Percentiles rank a stretch among this genome's conserved stretches.
These are phyloP conservation scores for Stegostoma tigrinum DNA, from an alignment of 2,113 vertebrate species.

Conservation along the genomic window DNA sequence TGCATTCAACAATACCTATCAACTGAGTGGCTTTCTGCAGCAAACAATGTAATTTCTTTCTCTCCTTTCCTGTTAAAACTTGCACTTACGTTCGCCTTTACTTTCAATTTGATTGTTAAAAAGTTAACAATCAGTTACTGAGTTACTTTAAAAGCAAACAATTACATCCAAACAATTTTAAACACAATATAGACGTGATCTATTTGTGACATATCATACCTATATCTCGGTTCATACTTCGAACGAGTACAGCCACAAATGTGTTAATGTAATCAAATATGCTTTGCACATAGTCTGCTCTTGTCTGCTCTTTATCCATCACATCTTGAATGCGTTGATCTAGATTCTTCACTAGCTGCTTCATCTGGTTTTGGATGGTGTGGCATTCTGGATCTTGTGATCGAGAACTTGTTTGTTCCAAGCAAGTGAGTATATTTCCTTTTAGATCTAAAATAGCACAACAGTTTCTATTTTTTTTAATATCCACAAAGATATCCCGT, in stretches of 20 bases:
- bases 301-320: slow-evolving; percentile 24
- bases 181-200: not conserved
- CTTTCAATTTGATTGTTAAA: no score
- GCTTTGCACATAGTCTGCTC: slow-evolving; percentile 63
- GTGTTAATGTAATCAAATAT: slow-evolving; percentile 78
- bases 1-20: not conserved
- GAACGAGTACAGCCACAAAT: slow-evolving; percentile 68
- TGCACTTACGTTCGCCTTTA: no score
- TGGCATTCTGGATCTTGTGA: slow-evolving; percentile 69
- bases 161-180: not conserved
- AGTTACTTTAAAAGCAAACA: not conserved
- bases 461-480: not conserved
- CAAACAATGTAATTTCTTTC: not conserved
- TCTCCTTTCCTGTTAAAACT: not conserved
- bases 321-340: slow-evolving; percentile 56
- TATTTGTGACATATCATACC: slow-evolving; percentile 48
- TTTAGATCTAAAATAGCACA: slow-evolving; percentile 53
- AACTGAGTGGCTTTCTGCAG: not conserved
- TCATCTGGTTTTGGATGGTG: slow-evolving; percentile 66
- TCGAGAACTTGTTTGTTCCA: slow-evolving; percentile 78
- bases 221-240: slow-evolving; percentile 71
- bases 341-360: slow-evolving; percentile 70
- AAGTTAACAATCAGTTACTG: not conserved
- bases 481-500: not conserved
- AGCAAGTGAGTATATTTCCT: slow-evolving; percentile 55